Percentiles rank a stretch among this genome's conserved stretches.
These are phyloP conservation scores for Crepidodera aurea DNA, from an alignment of 2,888 invertebrate species.

Conservation along the genomic window DNA sequence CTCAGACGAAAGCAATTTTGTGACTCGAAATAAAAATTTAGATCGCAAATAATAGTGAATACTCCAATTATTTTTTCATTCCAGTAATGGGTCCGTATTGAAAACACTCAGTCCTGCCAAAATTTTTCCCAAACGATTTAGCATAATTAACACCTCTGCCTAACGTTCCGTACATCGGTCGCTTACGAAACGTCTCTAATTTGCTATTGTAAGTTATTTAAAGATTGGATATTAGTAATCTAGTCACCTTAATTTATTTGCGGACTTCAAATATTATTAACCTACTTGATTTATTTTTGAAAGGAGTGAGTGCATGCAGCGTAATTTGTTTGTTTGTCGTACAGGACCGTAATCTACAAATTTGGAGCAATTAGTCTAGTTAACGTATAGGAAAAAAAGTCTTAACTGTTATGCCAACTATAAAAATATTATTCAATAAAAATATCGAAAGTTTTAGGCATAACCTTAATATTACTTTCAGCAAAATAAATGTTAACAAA, in stretches of 20 bases:
- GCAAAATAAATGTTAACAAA: no score
- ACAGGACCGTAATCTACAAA: neutral
- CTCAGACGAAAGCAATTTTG: no score
- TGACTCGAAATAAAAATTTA: no score
- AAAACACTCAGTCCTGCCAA: slow-evolving; percentile 37
- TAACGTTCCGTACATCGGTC: slow-evolving; percentile 28
- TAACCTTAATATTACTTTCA: no score
- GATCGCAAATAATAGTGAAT: no score
- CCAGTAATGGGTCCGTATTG: slow-evolving; percentile 28
- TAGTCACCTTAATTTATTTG: slow-evolving; percentile 11
- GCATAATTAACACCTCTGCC: slow-evolving; percentile 40
- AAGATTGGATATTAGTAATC: slow-evolving; percentile 14
- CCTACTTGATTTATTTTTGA: slow-evolving; percentile 22
- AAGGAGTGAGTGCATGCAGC: neutral
- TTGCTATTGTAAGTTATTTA: slow-evolving; percentile 26
- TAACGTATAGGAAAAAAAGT: no score
- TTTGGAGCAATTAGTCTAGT: no score
- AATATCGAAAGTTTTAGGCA: no score
- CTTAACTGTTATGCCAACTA: no score
- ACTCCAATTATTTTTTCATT: slow-evolving; percentile 10
- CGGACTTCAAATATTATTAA: slow-evolving; percentile 18
- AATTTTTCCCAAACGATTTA: slow-evolving; percentile 39
- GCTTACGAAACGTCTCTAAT: slow-evolving; percentile 20
- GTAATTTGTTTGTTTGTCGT: neutral
- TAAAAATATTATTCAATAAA: no score